A percentile compares a stretch with the other conserved stretches of the same genome.
Evolutionary conservation across 2,113 vertebrate genomes (phyloP).

Genomic region (Cavia aperea): DNA sequence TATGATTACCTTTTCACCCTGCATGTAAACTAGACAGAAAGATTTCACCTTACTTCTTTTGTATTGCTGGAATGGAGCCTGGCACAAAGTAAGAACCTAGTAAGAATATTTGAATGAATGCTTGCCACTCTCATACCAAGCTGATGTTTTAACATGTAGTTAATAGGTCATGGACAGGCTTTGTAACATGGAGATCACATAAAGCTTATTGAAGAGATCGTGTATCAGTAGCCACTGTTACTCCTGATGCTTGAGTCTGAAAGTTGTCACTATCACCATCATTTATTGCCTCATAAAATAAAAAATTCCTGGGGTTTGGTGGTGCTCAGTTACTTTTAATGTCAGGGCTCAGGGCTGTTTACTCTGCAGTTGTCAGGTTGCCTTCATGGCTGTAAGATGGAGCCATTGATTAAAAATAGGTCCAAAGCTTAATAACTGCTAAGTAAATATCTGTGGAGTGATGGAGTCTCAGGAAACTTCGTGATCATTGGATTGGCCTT

Average conservation of each 20-base stretch:
- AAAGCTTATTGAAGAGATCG: not conserved
- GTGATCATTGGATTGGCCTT: not conserved
- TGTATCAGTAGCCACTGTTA: not conserved
- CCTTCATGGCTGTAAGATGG: not conserved
- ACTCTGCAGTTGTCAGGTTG: not conserved
- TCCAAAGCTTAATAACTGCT: not conserved
- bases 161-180: not conserved
- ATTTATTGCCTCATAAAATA: not conserved
- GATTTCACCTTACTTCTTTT: not conserved
- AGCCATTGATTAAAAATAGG: not conserved
- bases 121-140: not conserved
- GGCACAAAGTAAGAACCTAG: not conserved
- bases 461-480: not conserved
- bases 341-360: not conserved
- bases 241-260: not conserved
- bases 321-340: not conserved
- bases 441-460: not conserved
- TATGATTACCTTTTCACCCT: not conserved
- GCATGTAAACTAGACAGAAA: not conserved
- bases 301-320: not conserved
- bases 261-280: not conserved
- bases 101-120: not conserved
- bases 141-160: not conserved
- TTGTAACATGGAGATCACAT: not conserved
- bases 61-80: not conserved